Base-by-base conservation (phyloP, 92 coral and sea anemone species). In the Galaxea fascicularis region DNA sequence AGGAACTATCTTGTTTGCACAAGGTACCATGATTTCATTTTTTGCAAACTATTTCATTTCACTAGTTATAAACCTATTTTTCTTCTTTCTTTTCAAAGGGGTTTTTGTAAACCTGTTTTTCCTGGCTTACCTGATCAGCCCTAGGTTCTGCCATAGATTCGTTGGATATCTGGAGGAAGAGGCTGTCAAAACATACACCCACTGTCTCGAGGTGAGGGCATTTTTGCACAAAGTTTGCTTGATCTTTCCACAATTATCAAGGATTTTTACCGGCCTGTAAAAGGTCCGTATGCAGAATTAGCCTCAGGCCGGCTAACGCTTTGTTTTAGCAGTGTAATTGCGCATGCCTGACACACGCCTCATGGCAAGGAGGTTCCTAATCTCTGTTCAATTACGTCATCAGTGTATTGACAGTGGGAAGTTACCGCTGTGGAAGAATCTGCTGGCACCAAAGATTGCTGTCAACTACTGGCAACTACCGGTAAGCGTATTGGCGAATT, bases 161-260 rank as follows among this genome's bases (percentile, higher is more conserved):
- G 99, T 96, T 73, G 99, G 99, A 1, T 96, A 96, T 69, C 57
- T 94, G 62, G 99, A 96, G 72, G 99, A 96, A 81, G 99, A 96
- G 65, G 99, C 99, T 4, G 99, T 96, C 71, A 94, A 85, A 65
- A 96, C 99, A 0, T 96, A 94, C 83, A 96, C 99, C 17, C 89
- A 92, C 88, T 96, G 99, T 64, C 79, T 96, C 16, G 91, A 96
- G 96, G 99, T 96, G 64, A 44, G 35, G 22, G 8, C 41, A 11
- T 65, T 65, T 15, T 28, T 11, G 41, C 41, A 6, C 41, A 35
- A 6, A 6, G 41, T 35, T 29, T 7, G 74, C 9, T 35, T 68
- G 21, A 22, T 35, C 6, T 35, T 6, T 35, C 6, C 41, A 35
- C 41, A 6, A 35, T n/a, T n/a, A n/a, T 35, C 41, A 35, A 6